These are phyloP conservation scores for Micromys minutus DNA, from an alignment of 2,113 vertebrate species.

Conservation along the genomic window DNA sequence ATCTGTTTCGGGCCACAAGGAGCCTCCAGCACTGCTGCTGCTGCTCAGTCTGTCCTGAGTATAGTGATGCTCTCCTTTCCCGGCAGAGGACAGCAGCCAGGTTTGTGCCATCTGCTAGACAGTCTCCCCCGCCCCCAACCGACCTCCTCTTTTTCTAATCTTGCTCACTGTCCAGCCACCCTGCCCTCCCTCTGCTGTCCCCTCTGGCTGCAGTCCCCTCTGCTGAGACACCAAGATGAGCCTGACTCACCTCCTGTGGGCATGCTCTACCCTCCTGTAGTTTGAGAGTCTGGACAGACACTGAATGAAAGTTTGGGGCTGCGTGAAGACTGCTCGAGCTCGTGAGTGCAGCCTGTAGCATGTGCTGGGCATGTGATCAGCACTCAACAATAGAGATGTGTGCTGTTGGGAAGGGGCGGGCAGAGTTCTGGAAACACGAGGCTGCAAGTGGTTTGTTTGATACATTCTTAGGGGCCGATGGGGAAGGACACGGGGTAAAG, in stretches of 20 bases:
- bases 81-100: not conserved
- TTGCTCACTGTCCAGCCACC: not conserved
- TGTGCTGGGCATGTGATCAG: not conserved
- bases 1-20: not conserved
- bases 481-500: too few species aligned
- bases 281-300: not conserved
- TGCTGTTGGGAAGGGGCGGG: not conserved
- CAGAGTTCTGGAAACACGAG: not conserved
- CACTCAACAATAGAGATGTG: too few species aligned
- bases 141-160: rapidly evolving
- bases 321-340: not conserved
- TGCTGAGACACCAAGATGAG: not conserved
- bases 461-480: not conserved
- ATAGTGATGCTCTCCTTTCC: not conserved
- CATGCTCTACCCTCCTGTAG: not conserved
- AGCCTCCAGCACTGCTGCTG: not conserved
- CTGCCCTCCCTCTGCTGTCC: too few species aligned
- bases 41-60: not conserved
- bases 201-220: not conserved
- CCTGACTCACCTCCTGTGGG: not conserved
- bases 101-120: not conserved
- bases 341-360: not conserved
- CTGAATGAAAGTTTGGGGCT: not conserved
- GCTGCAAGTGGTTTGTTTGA: not conserved
- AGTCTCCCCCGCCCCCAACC: too few species aligned